Conservation (phyloP, 2,888 invertebrate genomes). For the Campoletis raptor region DNA sequence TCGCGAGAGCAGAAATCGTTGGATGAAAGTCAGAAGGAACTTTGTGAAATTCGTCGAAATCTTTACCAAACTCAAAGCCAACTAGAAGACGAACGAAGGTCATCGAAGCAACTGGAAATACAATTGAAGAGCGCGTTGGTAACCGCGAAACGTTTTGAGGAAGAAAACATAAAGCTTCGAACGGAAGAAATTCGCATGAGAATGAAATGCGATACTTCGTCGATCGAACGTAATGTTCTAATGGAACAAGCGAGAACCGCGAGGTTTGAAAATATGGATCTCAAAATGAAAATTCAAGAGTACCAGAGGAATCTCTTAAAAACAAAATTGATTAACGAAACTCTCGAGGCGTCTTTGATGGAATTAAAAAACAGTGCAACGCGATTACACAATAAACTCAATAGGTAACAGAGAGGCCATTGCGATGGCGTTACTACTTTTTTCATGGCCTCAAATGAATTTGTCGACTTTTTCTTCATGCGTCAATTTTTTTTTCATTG, state of each 20-base stretch:
- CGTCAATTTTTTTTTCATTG: neutral
- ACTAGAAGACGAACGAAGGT: conserved; percentile 77
- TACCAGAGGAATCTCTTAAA: conserved; percentile 70
- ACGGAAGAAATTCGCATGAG: conserved; percentile 74
- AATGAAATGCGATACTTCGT: conserved; percentile 74
- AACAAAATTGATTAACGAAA: conserved; percentile 68
- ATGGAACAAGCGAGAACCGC: conserved; percentile 72
- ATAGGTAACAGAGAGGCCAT: conserved; percentile 66
- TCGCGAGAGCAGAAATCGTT: conserved; percentile 72
- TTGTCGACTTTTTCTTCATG: neutral
- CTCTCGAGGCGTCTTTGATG: conserved; percentile 72
- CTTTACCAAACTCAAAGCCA: conserved; percentile 72
- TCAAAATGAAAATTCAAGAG: conserved; percentile 73
- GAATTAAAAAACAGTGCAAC: conserved; percentile 71
- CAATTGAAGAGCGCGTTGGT: conserved; percentile 74
- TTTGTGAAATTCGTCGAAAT: conserved; percentile 71
- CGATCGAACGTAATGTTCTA: conserved; percentile 76
- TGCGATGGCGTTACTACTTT: neutral
- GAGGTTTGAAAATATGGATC: conserved; percentile 75
- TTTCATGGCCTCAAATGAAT: too few species aligned
- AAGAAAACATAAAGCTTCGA: conserved; percentile 75
- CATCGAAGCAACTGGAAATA: conserved; percentile 73
- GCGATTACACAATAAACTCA: conserved; percentile 60
- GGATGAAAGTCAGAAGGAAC: conserved; percentile 74
- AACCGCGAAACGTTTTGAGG: conserved; percentile 74